Evolutionary conservation across 2,797 vertebrate species (phyloP), one percentile per base, ranked within the genome.

Genomic region (Falco concolor): DNA sequence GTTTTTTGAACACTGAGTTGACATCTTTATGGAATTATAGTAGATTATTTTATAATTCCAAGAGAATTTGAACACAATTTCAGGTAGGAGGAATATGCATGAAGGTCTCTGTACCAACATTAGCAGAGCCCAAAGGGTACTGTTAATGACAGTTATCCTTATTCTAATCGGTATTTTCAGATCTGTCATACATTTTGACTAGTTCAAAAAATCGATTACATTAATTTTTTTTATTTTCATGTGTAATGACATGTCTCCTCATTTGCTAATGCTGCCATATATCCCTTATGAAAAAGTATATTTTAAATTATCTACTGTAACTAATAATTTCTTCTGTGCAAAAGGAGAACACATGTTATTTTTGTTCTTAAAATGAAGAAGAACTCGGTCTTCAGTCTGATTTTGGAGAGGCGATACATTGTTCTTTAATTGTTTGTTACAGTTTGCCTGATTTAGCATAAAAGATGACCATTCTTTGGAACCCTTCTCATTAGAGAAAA

Each of bases 261-360:
- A n/a, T 93, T 95, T 92, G 61, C 73, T 78, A 8, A 8, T 67
- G 81, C 44, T 93, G 73, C 79, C 42, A 13, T 73, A 36, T 54
- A 68, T 84, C 50, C 82, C 68, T 86, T 94, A 70, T 1, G 57
- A 87, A 93, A 92, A 93, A 24, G 13, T 59, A 47, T 90, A 90
- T 95, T 95, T 87, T 1, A 84, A 79, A 90, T 88, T 69, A 73
- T 76, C 79, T 74, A 36, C 63, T 59, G 40, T 96, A 91, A 93
- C 94, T 96, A 94, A 74, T 95, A 93, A 90, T 96, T 95, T 94
- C 64, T 93, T 93, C 76, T 34, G 2, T 95, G 34, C 60, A 79
- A 67, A 95, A n/a, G 27, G 89, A 79, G 72, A 89, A 34, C 16
- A 24, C 32, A 21, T 50, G 91, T 90, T 76, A 91, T 93, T 90